These are phyloP conservation scores for Dasyornis broadbenti DNA, from an alignment of 2,113 vertebrate species.

Conservation along the genomic window DNA sequence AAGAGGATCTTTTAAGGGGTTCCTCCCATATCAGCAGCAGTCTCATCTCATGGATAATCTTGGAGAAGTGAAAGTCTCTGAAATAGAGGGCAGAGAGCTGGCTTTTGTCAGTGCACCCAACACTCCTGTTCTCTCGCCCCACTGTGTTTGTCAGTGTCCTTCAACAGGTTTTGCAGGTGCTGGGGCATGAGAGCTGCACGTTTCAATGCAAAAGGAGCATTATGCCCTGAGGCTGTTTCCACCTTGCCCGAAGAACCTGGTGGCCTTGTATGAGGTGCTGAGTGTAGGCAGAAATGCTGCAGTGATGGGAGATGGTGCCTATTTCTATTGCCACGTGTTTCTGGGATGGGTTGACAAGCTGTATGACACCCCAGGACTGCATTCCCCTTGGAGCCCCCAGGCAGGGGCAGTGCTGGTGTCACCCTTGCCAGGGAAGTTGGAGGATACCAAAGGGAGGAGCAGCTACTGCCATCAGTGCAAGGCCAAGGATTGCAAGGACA, in stretches of 20 bases:
- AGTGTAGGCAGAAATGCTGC: no score
- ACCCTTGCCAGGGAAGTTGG: fast-evolving
- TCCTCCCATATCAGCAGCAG: neutral
- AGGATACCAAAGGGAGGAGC: neutral
- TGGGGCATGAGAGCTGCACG: neutral
- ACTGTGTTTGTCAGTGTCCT: neutral
- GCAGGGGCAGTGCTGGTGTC: neutral
- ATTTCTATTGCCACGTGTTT: no score
- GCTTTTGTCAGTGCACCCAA: neutral
- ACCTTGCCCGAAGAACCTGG: no score
- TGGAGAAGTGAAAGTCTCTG: neutral
- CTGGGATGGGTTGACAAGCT: no score
- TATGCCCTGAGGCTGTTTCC: no score
- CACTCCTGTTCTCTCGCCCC: neutral
- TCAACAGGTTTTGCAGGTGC: neutral
- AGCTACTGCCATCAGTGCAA: neutral
- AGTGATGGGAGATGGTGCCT: no score
- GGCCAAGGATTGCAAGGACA: neutral
- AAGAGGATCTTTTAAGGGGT: neutral
- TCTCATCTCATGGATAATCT: fast-evolving
- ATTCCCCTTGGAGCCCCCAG: neutral
- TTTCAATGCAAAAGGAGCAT: neutral
- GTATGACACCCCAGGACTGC: no score
- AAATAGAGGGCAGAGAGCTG: neutral
- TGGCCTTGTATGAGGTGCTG: no score